Evolutionary conservation across 53 echinoderm and acorn worm species (phyloP), one percentile per base, ranked within the genome.

Genomic region (Crossaster papposus): DNA sequence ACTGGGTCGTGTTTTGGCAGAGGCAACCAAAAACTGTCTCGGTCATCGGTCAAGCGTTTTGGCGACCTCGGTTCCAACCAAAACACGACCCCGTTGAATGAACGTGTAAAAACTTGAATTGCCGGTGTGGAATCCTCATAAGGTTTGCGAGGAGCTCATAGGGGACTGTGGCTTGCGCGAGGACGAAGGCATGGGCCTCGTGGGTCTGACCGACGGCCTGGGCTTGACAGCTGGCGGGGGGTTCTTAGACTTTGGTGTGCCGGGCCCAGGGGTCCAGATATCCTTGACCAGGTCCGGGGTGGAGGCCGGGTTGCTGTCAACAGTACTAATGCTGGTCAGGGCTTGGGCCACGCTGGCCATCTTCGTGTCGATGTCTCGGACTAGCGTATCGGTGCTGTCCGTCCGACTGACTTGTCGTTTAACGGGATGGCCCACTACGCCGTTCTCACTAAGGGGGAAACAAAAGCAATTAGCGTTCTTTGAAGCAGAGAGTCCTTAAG

Each of bases 271-370:
- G 71, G 88, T 79, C 53, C 89, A 36, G 18, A 90, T 91, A 65
- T 95, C 95, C 35, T 91, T 91, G 38, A 95, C 91, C 7, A 95
- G 77, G 78, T 95, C 95, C 2, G 95, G 95, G 31, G 95, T 93
- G 31, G 86, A 85, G 64, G 94, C 65, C 0, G 72, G 78, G 51
- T 70, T 30, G 31, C 44, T 28, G 23, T 89, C 83, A 70, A 88
- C 30, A 12, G 89, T 86, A 2, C 64, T 78, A 34, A 75, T 83
- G 44, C 79, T 83, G 36, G 80, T 70, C 64, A 85, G 64, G 23
- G 85, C 80, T 22, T 80, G 68, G 14, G 77, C 76, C 77, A 87
- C 85, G 30, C 68, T 70, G 5, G 87, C 87, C 87, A 87, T 76
- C 87, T 55, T 87, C 13, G 28, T 51, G 1, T 74, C 58, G 22